Percentiles rank a stretch among this genome's conserved stretches.
Conservation (phyloP, 2,113 vertebrate species). For the Myiagra hebetior region DNA sequence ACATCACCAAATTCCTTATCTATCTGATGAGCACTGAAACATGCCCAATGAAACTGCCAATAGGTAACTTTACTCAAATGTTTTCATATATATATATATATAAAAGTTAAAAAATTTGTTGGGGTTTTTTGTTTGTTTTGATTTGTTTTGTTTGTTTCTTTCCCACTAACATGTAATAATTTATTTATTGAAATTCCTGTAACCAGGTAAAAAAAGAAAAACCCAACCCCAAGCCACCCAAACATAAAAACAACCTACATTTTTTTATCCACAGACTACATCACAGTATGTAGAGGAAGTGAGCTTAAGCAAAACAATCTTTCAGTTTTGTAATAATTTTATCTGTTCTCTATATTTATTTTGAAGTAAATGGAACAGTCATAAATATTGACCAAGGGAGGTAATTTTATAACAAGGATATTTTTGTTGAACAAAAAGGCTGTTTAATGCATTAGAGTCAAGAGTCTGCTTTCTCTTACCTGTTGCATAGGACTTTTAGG, state of each 20-base stretch:
- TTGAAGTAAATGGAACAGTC: background rate
- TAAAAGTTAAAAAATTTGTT: fast-evolving
- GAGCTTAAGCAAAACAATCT: background rate
- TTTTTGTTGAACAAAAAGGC: background rate
- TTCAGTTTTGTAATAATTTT: background rate
- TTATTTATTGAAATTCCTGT: background rate
- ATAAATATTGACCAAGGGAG: background rate
- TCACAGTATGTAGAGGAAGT: background rate
- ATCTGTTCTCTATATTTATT: background rate
- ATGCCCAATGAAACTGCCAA: background rate
- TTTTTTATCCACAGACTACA: background rate
- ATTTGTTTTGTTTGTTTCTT: background rate
- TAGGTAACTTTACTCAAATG: background rate
- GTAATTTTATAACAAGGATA: background rate
- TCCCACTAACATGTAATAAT: background rate
- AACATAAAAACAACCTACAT: fast-evolving
- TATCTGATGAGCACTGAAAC: background rate
- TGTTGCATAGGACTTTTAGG: background rate
- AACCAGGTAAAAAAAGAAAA: background rate
- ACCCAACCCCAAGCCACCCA: fast-evolving
- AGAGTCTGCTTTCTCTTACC: background rate
- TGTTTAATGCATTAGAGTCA: background rate
- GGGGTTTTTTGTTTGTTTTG: background rate
- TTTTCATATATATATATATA: background rate
- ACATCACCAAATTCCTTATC: background rate